phyloP scores from a whole-genome alignment of 2,113 vertebrate genomes.

The Platichthys flesus region DNA sequence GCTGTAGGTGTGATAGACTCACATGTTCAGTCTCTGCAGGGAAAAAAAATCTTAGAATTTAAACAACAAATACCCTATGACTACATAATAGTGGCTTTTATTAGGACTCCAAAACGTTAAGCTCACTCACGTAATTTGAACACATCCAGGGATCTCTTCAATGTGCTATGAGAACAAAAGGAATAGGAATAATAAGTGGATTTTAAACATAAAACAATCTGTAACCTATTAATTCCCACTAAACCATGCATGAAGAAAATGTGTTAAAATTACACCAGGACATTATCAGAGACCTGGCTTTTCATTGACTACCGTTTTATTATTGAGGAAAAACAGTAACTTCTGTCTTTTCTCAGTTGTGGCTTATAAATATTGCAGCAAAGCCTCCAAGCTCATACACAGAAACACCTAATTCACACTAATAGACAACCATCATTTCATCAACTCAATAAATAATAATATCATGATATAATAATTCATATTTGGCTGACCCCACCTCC shows the following conservation, averaged over 20 bases:
- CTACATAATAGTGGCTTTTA: neutral
- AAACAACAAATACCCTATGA: neutral
- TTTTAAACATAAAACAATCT: neutral
- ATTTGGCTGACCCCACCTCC: neutral
- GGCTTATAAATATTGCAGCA: neutral
- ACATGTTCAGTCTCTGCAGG: constrained; percentile 86
- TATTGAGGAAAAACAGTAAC: neutral
- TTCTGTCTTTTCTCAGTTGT: neutral
- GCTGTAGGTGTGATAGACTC: constrained; percentile 89
- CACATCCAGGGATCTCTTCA: constrained; percentile 91
- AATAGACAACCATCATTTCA: no score
- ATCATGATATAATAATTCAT: no score
- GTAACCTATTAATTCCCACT: no score
- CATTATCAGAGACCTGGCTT: neutral
- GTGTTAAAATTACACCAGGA: neutral
- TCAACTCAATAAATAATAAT: no score
- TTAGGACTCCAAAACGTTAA: neutral
- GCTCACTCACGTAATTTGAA: constrained; percentile 93
- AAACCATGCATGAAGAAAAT: neutral
- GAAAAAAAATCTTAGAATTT: no score
- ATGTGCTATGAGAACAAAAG: constrained; percentile 82
- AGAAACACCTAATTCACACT: neutral
- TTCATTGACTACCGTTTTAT: neutral
- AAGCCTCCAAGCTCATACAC: neutral
- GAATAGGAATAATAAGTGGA: neutral